Conservation (phyloP, 2,113 vertebrate species). For the Lepus europaeus region DNA sequence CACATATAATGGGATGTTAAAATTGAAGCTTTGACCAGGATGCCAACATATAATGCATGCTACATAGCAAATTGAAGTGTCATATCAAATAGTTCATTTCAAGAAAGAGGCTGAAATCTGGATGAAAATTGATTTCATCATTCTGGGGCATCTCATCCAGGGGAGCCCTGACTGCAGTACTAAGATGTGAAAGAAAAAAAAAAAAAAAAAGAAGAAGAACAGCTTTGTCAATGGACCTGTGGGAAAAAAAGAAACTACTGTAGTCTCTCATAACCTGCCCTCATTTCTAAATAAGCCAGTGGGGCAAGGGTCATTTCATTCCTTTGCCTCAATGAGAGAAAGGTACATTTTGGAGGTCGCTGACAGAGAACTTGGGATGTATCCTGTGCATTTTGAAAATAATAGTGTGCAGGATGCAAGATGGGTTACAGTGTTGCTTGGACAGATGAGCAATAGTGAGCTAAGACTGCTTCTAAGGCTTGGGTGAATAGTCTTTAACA, state of each 20-base stretch:
- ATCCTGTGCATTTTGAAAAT: background rate
- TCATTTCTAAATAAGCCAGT: background rate
- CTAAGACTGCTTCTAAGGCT: background rate
- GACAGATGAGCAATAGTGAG: background rate
- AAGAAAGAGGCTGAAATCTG: conserved; percentile 29
- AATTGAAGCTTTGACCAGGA: background rate
- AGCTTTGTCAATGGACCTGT: background rate
- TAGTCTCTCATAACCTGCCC: background rate
- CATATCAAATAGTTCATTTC: conserved; percentile 12
- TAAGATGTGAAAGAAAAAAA: background rate
- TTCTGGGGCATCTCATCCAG: background rate
- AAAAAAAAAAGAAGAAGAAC: background rate
- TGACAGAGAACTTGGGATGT: background rate
- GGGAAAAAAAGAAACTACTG: background rate
- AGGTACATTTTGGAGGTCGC: background rate
- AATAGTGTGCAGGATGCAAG: background rate
- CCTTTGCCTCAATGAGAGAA: background rate
- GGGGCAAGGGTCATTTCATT: background rate
- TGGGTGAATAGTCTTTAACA: background rate
- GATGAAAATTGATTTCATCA: conserved; percentile 16
- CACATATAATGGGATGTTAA: background rate
- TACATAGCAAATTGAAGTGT: background rate
- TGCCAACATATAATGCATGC: background rate
- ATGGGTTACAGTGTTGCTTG: background rate
- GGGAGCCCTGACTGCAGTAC: background rate